Evolutionary conservation across 1,140 invertebrate genomes (phyloP).

Genomic region (Atta cephalotes): DNA sequence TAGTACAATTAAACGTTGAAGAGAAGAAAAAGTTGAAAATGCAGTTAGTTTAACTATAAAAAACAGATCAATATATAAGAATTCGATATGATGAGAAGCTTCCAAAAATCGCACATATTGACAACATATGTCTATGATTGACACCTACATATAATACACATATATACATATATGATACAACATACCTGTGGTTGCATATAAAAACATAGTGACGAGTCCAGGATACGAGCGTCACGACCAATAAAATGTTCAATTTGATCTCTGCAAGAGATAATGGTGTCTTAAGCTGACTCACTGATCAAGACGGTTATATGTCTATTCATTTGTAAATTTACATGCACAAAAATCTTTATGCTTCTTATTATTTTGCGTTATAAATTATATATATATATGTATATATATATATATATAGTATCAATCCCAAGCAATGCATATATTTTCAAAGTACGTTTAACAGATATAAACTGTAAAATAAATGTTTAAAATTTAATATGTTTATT

Average conservation of each 20-base stretch:
- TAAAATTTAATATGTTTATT: no score
- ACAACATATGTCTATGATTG: no score
- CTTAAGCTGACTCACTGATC: slow-evolving; percentile 5
- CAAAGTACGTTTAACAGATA: no score
- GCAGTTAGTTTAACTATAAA: neutral
- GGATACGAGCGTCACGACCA: neutral
- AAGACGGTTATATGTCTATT: neutral
- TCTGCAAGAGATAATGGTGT: neutral
- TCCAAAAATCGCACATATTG: no score
- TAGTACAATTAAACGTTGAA: neutral
- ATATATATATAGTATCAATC: no score
- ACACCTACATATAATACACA: no score
- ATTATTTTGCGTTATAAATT: no score
- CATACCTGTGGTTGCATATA: neutral
- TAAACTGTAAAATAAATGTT: no score
- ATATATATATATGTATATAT: no score
- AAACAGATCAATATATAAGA: neutral
- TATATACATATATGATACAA: no score
- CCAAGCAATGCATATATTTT: no score
- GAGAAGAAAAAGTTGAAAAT: neutral
- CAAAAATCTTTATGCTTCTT: neutral
- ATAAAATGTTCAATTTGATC: neutral
- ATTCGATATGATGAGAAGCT: neutral
- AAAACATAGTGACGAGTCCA: neutral
- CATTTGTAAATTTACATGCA: neutral